These are phyloP conservation scores for Dendrophyllia cribrosa DNA, from an alignment of 64 coral and sea anemone genomes.

Conservation along the genomic window DNA sequence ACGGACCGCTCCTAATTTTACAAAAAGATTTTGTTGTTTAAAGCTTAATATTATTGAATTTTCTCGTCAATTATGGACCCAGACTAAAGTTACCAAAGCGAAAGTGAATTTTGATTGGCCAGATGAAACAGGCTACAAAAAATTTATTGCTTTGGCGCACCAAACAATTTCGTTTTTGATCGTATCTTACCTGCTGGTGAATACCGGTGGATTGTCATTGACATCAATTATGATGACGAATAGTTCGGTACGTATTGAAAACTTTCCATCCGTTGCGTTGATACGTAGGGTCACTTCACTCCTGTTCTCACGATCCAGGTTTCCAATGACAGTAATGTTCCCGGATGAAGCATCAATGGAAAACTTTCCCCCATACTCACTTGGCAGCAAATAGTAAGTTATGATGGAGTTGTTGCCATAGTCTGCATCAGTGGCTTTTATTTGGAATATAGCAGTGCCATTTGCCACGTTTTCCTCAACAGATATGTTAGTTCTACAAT, in stretches of 20 bases:
- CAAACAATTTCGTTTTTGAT: no score
- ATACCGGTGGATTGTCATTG: constrained; percentile 1
- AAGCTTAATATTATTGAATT: no score
- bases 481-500: no score
- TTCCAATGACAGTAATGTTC: constrained; percentile 16
- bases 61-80: no score
- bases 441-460: no score
- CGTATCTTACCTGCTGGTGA: background rate
- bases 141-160: no score
- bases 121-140: no score
- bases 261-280: constrained; percentile 41
- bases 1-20: no score
- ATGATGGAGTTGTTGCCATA: constrained; percentile 15
- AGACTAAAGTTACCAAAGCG: no score
- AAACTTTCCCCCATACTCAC: background rate
- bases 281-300: background rate
- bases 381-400: background rate
- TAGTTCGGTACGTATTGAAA: background rate
- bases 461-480: no score
- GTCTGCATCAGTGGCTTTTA: background rate
- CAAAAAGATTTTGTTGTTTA: no score
- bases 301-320: background rate
- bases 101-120: no score
- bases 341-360: constrained; percentile 19
- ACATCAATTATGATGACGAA: background rate